Evolutionary conservation across 2,888 invertebrate genomes (phyloP).

Genomic region (Nymphalis urticae): DNA sequence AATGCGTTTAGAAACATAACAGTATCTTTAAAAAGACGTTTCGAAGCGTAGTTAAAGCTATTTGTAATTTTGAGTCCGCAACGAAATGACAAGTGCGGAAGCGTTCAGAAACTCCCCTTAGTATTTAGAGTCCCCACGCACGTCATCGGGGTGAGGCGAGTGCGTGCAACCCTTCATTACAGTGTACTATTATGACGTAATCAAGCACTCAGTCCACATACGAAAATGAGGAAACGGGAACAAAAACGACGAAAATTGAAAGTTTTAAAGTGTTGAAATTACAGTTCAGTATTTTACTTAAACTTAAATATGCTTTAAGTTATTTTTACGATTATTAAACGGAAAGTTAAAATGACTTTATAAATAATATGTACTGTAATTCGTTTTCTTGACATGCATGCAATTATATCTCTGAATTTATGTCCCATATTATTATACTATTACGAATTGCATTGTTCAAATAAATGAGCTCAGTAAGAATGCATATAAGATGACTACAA

Average conservation of each 20-base stretch:
- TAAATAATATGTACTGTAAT: background rate
- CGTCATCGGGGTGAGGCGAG: slow-evolving; percentile 51
- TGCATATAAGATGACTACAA: slow-evolving; percentile 31
- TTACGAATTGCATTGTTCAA: slow-evolving; percentile 14
- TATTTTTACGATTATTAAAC: too few species aligned
- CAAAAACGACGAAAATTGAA: slow-evolving; percentile 61
- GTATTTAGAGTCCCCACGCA: slow-evolving; percentile 66
- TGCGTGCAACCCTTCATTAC: slow-evolving; percentile 79
- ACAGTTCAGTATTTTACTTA: background rate
- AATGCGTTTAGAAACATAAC: slow-evolving; percentile 13
- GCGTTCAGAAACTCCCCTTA: slow-evolving; percentile 66
- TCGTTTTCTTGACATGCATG: background rate
- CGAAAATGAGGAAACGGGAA: slow-evolving; percentile 77
- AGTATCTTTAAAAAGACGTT: slow-evolving; percentile 1
- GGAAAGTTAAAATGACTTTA: background rate
- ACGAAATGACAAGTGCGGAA: slow-evolving; percentile 70
- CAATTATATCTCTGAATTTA: background rate
- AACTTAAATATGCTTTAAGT: background rate
- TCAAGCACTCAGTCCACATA: slow-evolving; percentile 71
- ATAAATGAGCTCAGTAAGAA: slow-evolving; percentile 20
- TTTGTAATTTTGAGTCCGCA: slow-evolving; percentile 61
- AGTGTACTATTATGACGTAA: slow-evolving; percentile 73
- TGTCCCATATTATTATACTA: background rate
- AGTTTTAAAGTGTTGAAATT: slow-evolving; percentile 16
- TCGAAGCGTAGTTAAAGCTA: slow-evolving; percentile 10